phyloP scores from a whole-genome alignment of 2,797 vertebrate species.

The Gorsachius magnificus region DNA sequence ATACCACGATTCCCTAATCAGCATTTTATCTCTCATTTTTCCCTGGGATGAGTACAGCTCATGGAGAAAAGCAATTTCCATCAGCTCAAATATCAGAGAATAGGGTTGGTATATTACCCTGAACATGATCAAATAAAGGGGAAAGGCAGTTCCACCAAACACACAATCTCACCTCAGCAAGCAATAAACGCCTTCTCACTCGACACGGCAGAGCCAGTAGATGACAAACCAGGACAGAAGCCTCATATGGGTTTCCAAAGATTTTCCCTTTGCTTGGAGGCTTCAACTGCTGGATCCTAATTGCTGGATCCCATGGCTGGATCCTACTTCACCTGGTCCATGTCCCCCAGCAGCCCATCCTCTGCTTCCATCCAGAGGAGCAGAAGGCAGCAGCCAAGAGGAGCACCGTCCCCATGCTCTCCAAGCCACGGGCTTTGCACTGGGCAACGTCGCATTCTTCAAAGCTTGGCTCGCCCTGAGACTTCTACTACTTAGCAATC shows the following conservation, averaged over 20 bases:
- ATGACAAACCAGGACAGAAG: not conserved
- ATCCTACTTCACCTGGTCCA: not conserved
- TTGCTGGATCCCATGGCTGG: not conserved
- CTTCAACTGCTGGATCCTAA: not conserved
- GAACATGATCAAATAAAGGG: not conserved
- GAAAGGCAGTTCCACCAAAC: not conserved
- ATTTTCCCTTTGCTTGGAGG: not conserved
- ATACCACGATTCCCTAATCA: not conserved
- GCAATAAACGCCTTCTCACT: not conserved
- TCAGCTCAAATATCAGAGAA: not conserved
- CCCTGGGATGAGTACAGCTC: not conserved
- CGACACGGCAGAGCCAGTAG: not conserved
- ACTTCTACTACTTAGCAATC: not conserved
- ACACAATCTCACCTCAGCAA: not conserved
- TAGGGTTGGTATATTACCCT: accelerated
- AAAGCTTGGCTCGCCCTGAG: not conserved
- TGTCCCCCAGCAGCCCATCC: accelerated
- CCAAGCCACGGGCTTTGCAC: not conserved
- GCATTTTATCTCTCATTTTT: not conserved
- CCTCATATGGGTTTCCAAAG: not conserved
- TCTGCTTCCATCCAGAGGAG: not conserved
- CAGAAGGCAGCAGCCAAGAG: not conserved
- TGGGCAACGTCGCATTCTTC: not conserved
- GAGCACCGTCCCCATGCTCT: not conserved
- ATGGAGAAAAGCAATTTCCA: not conserved